A percentile compares a stretch with the other conserved stretches of the same genome.
Evolutionary conservation across 2,888 invertebrate species (phyloP).

Genomic region (Cabera pusaria): DNA sequence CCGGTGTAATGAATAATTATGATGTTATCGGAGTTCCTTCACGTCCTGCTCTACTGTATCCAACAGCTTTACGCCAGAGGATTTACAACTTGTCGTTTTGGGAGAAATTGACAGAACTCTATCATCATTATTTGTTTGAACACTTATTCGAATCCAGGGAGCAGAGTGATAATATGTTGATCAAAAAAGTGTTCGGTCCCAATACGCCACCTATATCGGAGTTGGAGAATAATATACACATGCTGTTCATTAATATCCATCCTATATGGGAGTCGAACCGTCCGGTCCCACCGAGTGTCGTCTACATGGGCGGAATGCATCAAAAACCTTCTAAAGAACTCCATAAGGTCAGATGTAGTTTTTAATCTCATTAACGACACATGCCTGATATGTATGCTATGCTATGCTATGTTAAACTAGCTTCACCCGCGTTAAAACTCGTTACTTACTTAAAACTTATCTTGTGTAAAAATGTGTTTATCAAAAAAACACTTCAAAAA

Average conservation of each 20-base stretch:
- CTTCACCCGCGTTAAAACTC: too few relatives aligned
- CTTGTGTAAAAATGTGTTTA: too few relatives aligned
- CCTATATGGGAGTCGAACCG: conserved; percentile 41
- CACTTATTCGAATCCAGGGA: conserved; percentile 9
- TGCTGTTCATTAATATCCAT: conserved; percentile 35
- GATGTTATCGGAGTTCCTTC: conserved; percentile 17
- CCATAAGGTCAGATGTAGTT: conserved; percentile 14
- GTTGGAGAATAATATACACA: conserved; percentile 19
- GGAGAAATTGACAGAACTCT: conserved; percentile 18
- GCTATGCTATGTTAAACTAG: too few relatives aligned
- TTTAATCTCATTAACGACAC: too few relatives aligned
- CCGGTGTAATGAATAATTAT: conserved; percentile 6
- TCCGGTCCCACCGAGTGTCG: conserved; percentile 39
- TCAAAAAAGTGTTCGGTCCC: conserved; percentile 33
- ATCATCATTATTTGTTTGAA: conserved; percentile 11
- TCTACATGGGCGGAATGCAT: conserved; percentile 42
- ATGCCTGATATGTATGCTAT: too few relatives aligned
- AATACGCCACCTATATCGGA: conserved; percentile 27
- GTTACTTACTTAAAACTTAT: too few relatives aligned
- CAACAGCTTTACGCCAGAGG: conserved; percentile 6
- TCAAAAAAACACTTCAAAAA: too few relatives aligned
- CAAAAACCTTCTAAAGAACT: conserved; percentile 29
- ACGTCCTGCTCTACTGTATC: conserved; percentile 8
- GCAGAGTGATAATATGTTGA: conserved; percentile 16
- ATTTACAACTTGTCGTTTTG: conserved; percentile 10